Evolutionary conservation across 2,797 vertebrate species (phyloP), one percentile per base, ranked within the genome.

Genomic region (Helarctos malayanus): DNA sequence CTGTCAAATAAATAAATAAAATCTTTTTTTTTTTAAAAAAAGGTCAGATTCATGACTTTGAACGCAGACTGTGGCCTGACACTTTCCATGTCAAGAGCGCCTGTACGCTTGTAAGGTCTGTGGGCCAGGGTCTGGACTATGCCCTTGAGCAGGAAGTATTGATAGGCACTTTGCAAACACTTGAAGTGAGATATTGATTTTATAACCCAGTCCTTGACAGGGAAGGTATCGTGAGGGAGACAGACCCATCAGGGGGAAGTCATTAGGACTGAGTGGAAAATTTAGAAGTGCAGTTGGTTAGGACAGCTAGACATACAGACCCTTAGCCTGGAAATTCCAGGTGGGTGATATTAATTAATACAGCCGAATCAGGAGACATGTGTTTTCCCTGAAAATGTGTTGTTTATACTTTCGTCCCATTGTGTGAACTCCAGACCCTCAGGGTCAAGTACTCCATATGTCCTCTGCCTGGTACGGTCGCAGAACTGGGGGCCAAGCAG

Each of bases 311-410:
- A 90, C 94, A 32, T 45, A 3, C 13, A 78, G 91, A 76, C 49
- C 49, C 80, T 86, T 94, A 79, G 89, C 95, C 97, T 97, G 96
- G 94, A 96, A 80, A 90, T 82, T 88, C 91, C 88, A 76, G 57
- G 84, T 78, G 45, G 78, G 87, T 65, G 79, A 9, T 47, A 23
- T 21, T 68, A 35, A 90, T 79, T 38, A 86, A 56, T 49, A 25
- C 71, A 3, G 85, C 85, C 14, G 57, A 61, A 13, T 86, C 81
- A 52, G 75, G 68, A 93, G 85, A 90, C 16, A 3, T 11, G 35
- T 71, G 81, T 96, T 96, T 93, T 85, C 89, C 86, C 89, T 90
- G 35, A 25, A 65, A 29, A 32, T 9, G 47, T 83, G 35, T 78
- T 83, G 76, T 93, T 93, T 79, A 21, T n/a, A 8, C 78, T 88